Evolutionary conservation across 1,140 invertebrate genomes (phyloP), one percentile per base, ranked within the genome.

Genomic region (Ptiloglossa arizonensis): DNA sequence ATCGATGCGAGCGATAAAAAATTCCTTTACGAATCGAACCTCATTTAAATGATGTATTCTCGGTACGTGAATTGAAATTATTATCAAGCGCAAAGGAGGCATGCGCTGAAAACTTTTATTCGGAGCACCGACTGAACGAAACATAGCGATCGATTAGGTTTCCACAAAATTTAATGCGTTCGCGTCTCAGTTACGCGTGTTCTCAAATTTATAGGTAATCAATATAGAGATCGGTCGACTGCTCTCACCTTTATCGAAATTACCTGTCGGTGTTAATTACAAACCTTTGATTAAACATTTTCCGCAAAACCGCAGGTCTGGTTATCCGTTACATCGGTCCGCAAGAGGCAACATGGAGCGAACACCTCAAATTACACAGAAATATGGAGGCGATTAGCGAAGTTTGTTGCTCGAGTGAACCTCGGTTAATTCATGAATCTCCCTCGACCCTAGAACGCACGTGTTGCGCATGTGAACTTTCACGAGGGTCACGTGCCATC

Each of bases 371-470:
- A 52, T 22, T 72, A 50, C 19, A 48, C 44, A 72, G 57, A 72
- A 72, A 72, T 63, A 63, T 72, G 70, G 44, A 63, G 24, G 29
- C 57, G 48, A 52, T 72, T 72, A 72, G 19, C 13, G 17, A 9
- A 48, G 38, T 50, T 54, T 54, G 44, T 64, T 76, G n/a, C 41
- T 41, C 24, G 15, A 19, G 29, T 19, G 38, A 52, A n/a, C 27
- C 29, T 52, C 38, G 22, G 24, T 63, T 81, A 69, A 75, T 80
- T 68, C 41, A 50, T 56, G 50, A 73, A 80, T 75, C 27, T 76
- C 32, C 48, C 27, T 24, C 8, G 48, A 24, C 52, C 22, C 27
- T 46, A 13, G 27, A 48, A 80, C 41, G 32, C 48, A 68, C 19
- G 68, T 73, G 48, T 68, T 41, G 27, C 1, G 24, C 32, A 24